A percentile compares a stretch with the other conserved stretches of the same genome.
phyloP scores from a whole-genome alignment of 2,797 vertebrate genomes.

The Dendrocincla fuliginosa region DNA sequence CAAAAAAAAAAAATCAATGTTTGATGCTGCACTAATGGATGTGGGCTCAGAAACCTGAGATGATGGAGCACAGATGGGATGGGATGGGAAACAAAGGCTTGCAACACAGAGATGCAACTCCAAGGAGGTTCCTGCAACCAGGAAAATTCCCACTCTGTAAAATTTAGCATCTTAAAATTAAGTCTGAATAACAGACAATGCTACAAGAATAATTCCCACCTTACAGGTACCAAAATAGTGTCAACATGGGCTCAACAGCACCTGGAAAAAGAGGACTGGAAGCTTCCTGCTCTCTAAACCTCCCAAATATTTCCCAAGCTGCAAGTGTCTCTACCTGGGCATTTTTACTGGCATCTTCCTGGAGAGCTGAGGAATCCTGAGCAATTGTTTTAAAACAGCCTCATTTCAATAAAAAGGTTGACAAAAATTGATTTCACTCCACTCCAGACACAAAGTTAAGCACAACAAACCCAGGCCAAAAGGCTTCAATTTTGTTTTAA shows the following conservation, averaged over 20 bases:
- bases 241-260: background rate
- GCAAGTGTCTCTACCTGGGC: background rate
- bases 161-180: background rate
- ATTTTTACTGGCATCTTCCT: background rate
- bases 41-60: background rate
- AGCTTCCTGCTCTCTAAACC: background rate
- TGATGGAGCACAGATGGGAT: background rate
- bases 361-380: background rate
- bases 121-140: background rate
- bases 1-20: background rate
- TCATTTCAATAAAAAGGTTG: background rate
- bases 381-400: fast-evolving
- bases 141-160: background rate
- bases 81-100: background rate
- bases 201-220: background rate
- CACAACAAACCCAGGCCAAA: background rate
- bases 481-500: background rate
- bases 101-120: background rate
- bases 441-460: background rate
- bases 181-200: background rate
- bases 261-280: background rate
- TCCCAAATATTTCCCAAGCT: background rate
- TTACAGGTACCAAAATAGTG: background rate
- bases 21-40: conserved; percentile 23
- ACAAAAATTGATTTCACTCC: background rate